Base-by-base conservation (phyloP, 2,113 vertebrate genomes). In the Larimichthys polyactis region DNA sequence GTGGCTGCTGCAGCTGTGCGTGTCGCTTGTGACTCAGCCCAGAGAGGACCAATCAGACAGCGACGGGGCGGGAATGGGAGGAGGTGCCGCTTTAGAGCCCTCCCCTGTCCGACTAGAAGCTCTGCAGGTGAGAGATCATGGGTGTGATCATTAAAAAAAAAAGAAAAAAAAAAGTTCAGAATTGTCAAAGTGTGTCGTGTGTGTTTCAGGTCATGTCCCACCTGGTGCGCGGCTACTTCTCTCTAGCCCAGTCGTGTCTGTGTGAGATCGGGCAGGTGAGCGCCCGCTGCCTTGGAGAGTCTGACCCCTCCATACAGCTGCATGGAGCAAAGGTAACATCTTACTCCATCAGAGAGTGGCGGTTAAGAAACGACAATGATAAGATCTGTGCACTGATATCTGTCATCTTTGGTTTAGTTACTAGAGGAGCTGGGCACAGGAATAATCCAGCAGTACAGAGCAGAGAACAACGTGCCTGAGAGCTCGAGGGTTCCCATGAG, bases 211-310 rank as follows among this genome's bases (percentile, higher is more conserved):
- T 99, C 24, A 87, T 99, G 89, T 97, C 96, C 43, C 95, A 97
- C 68, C 94, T 99, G 83, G 97, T 99, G n/a, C 97, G 96, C 40
- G 97, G 97, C 43, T 99, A 99, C 92, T 98, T 99, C 89, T 89
- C 93, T 59, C 70, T 97, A 80, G 87, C 94, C 43, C 97, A 98
- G 71, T 69, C 86, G 29, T 96, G 93, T 87, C 85, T 99, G 74
- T 89, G 96, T 71, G 97, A 98, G 57, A 95, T 99, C 60, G 96
- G 96, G 11, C 96, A 98, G 87, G 94, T 99, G 76, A 96, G 97
- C 51, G 95, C 96, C 77, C 96, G 91, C 51, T 99, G 98, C 94
- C 96, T 99, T 64, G 91, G 95, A 16, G 98, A 99, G 90, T 90
- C 87, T 1, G 97, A 99, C 73, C 91, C 96, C 0, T 97, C 97